These are phyloP conservation scores for Cotesia typhae DNA, from an alignment of 1,140 invertebrate species.

Conservation along the genomic window DNA sequence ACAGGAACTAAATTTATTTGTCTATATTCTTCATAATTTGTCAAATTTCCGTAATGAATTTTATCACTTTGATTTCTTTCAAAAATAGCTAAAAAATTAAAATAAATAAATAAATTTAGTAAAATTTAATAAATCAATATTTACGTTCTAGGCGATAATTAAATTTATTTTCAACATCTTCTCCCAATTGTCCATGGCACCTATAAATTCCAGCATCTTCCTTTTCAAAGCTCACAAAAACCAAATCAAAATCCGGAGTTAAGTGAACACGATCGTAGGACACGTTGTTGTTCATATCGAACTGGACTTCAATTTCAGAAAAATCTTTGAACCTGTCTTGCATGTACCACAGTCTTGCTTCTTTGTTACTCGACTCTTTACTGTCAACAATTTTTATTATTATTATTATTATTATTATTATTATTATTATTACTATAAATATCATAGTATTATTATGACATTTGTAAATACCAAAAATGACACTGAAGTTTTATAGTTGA, in stretches of 20 bases:
- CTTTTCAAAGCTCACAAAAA: slow-evolving; percentile 55
- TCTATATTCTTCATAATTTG: slow-evolving; percentile 63
- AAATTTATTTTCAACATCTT: slow-evolving; percentile 63
- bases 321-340: slow-evolving; percentile 55
- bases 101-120: slow-evolving; percentile 1
- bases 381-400: no score
- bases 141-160: slow-evolving; percentile 66
- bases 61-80: slow-evolving; percentile 40
- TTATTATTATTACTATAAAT: slow-evolving; percentile 14
- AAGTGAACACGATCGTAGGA: slow-evolving; percentile 59
- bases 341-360: slow-evolving; percentile 66
- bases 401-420: slow-evolving; percentile 14
- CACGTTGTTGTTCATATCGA: slow-evolving; percentile 64
- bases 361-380: slow-evolving; percentile 50
- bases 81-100: slow-evolving; percentile 49
- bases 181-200: slow-evolving; percentile 61
- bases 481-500: slow-evolving; percentile 61
- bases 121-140: slow-evolving; percentile 24
- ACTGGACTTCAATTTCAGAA: slow-evolving; percentile 56
- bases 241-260: slow-evolving; percentile 60
- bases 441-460: slow-evolving; percentile 1
- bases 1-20: slow-evolving; percentile 61
- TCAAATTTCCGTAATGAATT: slow-evolving; percentile 59
- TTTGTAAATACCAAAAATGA: slow-evolving; percentile 60
- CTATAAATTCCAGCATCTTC: slow-evolving; percentile 65